Evolutionary conservation across 2,888 invertebrate genomes (phyloP).

Genomic region (Cephalotes varians): DNA sequence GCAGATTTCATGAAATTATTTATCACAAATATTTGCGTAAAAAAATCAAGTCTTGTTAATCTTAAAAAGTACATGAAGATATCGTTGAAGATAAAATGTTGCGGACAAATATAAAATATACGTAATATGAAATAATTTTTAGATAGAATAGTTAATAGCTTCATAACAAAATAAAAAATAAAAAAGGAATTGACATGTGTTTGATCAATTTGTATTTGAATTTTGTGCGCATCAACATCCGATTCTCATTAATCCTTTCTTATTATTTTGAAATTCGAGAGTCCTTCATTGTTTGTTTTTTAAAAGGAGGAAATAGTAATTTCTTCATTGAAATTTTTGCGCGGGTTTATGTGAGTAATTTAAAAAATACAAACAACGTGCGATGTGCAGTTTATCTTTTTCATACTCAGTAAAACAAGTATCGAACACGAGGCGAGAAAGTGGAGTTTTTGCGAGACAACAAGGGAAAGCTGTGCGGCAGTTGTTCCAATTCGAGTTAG

Average conservation of each 20-base stretch:
- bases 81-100: background rate
- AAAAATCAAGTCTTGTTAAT: background rate
- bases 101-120: background rate
- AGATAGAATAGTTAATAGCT: background rate
- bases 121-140: slow-evolving; percentile 2
- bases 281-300: too few relatives aligned
- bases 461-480: slow-evolving; percentile 18
- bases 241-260: too few relatives aligned
- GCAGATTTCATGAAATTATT: background rate
- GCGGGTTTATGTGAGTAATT: background rate
- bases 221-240: too few relatives aligned
- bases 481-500: slow-evolving; percentile 37
- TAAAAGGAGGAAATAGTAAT: background rate
- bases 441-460: slow-evolving; percentile 25
- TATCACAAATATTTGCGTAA: background rate
- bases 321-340: background rate
- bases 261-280: too few relatives aligned
- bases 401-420: background rate
- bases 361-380: background rate
- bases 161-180: background rate
- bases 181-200: too few relatives aligned
- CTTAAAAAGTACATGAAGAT: background rate
- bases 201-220: too few relatives aligned
- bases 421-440: background rate
- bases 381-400: background rate